A percentile compares a stretch with the other conserved stretches of the same genome.
phyloP scores from a whole-genome alignment of 2,113 vertebrate genomes.

The Henicopernis longicauda region DNA sequence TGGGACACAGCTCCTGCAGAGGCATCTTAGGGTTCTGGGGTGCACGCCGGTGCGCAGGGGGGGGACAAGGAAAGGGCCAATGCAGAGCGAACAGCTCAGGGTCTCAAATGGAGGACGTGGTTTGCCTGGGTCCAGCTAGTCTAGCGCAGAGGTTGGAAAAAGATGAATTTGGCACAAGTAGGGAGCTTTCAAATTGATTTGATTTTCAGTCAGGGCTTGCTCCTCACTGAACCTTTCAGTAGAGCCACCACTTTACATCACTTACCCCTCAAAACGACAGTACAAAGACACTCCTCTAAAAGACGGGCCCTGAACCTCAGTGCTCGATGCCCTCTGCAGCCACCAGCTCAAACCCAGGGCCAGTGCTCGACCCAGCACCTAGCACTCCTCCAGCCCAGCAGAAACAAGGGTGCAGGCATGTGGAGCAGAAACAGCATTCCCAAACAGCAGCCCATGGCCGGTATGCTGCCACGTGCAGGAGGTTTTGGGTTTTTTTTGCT shows the following conservation, averaged over 20 bases:
- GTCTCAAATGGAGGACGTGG: background rate
- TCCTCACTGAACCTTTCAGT: accelerated
- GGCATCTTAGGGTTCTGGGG: background rate
- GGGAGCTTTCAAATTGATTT: background rate
- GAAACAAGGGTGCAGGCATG: background rate
- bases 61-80: background rate
- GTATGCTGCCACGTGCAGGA: accelerated
- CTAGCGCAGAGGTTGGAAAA: background rate
- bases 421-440: background rate
- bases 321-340: background rate
- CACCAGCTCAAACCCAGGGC: background rate
- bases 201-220: background rate
- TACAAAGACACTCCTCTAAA: accelerated
- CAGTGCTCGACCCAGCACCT: background rate
- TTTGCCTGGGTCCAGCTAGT: no score
- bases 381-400: background rate
- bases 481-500: no score
- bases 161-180: accelerated
- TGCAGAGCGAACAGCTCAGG: accelerated
- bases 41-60: background rate
- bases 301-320: accelerated
- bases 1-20: accelerated
- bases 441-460: accelerated
- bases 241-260: accelerated
- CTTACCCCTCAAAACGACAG: accelerated